Evolutionary conservation across 2,113 vertebrate genomes (phyloP), one percentile per base, ranked within the genome.

Genomic region (Tachysurus fulvidraco): DNA sequence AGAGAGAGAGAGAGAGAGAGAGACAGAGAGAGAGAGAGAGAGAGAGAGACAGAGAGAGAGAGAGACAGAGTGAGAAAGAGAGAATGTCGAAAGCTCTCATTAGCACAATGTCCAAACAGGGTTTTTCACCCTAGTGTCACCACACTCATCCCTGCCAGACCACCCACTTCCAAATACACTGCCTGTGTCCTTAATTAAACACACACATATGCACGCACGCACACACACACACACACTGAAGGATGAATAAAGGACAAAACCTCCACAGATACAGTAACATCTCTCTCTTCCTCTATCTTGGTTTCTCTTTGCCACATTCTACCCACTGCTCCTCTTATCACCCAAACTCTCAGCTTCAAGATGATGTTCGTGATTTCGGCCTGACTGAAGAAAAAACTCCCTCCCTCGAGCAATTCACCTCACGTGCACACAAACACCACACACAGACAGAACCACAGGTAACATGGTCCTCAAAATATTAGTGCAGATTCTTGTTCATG

Each of bases 291-390:
- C 60, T 16, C 81, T 65, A 16, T 21, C 11, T 77, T 21, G 52
- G 30, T 23, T 19, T 23, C 81, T 13, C 11, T 4, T 4, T 17
- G 10, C 4, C 62, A 0, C 25, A 41, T 50, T 81, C 41, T 52
- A 17, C 86, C 17, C 30, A 16, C 14, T 28, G 41, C 74, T 19
- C 54, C 14, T 81, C 21, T 84, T 46, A 81, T 84, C 74, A 83
- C 36, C 21, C 13, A 80, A 36, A 65, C 67, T 59, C 59, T 50
- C 59, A 10, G 74, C 78, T 55, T 71, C 57, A 82, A 77, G 91
- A 92, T 83, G 86, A 92, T 89, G 90, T 90, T 90, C 91, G 89
- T 83, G 88, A 92, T 93, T 92, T 90, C 89, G 91, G 91, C 90
- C 89, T 89, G 90, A 88, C 88, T 89, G 88, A 89, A 91, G 46